These are phyloP conservation scores for Coremacera marginata DNA, from an alignment of 2,888 invertebrate species.

Conservation along the genomic window DNA sequence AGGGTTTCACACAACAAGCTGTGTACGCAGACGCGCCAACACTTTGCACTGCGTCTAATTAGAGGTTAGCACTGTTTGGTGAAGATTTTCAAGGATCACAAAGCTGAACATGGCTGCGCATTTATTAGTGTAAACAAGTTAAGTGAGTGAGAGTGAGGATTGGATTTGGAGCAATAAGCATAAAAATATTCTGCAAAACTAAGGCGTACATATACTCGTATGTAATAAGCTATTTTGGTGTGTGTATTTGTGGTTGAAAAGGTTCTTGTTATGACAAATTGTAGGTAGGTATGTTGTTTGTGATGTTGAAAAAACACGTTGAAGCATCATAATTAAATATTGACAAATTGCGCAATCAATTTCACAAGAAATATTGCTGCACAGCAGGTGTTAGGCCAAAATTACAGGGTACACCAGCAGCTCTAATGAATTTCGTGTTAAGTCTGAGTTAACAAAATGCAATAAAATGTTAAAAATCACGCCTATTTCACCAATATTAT, in stretches of 20 bases:
- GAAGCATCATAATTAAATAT: not conserved
- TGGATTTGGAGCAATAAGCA: not conserved
- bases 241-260: not conserved
- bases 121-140: conserved; percentile 32
- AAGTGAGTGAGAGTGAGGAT: not conserved
- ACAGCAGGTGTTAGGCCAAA: conserved; percentile 27
- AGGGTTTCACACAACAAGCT: conserved; percentile 20
- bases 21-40: not conserved
- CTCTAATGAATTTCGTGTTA: not conserved
- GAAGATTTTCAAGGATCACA: not conserved
- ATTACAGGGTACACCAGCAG: conserved; percentile 1
- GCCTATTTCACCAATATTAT: not conserved
- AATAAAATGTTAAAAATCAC: not conserved
- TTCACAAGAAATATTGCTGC: not conserved
- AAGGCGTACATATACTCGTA: conserved; percentile 22
- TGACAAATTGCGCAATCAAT: conserved; percentile 24
- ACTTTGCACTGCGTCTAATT: not conserved
- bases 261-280: no score
- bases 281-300: not conserved
- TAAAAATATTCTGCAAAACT: not conserved
- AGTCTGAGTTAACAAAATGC: not conserved
- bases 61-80: not conserved
- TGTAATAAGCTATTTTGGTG: not conserved
- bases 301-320: not conserved
- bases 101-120: conserved; percentile 7